Base-by-base conservation (phyloP, 2,113 vertebrate species). In the Ophiodon elongatus region DNA sequence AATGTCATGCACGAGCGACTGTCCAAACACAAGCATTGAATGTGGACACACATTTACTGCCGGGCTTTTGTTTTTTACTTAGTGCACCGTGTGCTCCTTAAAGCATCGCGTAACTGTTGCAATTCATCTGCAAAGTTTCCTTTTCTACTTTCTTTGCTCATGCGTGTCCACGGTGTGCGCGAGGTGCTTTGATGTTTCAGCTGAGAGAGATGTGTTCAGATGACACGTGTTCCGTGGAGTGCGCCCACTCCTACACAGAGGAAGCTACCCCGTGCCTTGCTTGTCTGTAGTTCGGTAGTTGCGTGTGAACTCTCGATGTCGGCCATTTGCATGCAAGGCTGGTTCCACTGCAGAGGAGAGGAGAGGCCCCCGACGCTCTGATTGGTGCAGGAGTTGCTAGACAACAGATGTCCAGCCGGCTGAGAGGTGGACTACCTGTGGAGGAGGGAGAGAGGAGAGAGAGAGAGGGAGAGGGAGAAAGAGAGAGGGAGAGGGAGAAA, bases 301-400 rank as follows among this genome's bases (percentile, higher is more conserved):
- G 83, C 64, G 87, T 27, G 63, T 74, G 79, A 89, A 91, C 85
- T 91, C 86, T 89, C 31, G 50, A 83, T 89, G 84, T 88, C 83
- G 63, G 79, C 74, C 87, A 95, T 95, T 94, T 95, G 94, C 94
- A 95, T 95, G 90, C 95, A 95, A 93, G 92, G 90, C 89, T 93
- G 90, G 95, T 95, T 95, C 88, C 94, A 95, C 94, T 95, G 94
- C 95, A 94, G 95, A 94, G 91, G 84, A 93, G 85, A 94, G 81
- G 86, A 87, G 88, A 93, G 82, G 56, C 87, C 91, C 91, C 91
- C 87, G 83, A 73, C 68, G 47, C 92, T 95, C 85, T 92, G 93
- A 95, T 95, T 95, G 94, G 94, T 92, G 90, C 84, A 92, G 90
- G 92, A 94, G 95, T 95, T 95, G 94, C 95, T 95, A 95, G 95